phyloP scores from a whole-genome alignment of 2,113 vertebrate species.

The Gadus macrocephalus region DNA sequence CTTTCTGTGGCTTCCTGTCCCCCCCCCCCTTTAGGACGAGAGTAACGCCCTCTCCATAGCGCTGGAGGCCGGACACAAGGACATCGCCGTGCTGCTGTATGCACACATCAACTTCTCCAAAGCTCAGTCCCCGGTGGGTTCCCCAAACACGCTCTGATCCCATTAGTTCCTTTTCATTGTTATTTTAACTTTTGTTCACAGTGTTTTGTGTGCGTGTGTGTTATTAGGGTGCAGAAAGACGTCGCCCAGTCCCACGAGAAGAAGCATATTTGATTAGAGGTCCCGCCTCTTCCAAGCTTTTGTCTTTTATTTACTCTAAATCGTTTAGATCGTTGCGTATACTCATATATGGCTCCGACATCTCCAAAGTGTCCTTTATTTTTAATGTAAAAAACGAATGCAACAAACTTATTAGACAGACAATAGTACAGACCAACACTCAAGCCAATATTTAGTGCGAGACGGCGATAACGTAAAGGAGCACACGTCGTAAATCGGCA shows the following conservation, averaged over 20 bases:
- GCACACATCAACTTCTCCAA: constrained; percentile 97
- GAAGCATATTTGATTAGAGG: constrained; percentile 82
- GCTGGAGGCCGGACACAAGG: constrained; percentile 96
- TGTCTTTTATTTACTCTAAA: constrained; percentile 8
- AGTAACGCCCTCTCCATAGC: constrained; percentile 95
- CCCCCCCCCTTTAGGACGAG: constrained; percentile 77
- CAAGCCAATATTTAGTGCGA: no score
- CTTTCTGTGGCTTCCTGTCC: background rate
- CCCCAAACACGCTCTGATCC: background rate
- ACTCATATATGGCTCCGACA: constrained; percentile 12
- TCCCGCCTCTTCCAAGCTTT: constrained; percentile 33
- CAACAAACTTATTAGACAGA: constrained; percentile 36
- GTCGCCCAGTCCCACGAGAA: constrained; percentile 86
- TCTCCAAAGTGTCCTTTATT: constrained; percentile 51
- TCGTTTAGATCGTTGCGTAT: background rate
- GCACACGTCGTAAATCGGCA: background rate
- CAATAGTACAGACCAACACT: no score
- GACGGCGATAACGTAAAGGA: no score
- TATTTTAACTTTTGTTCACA: background rate
- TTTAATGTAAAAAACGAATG: constrained; percentile 40
- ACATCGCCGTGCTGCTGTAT: constrained; percentile 93
- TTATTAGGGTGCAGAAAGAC: constrained; percentile 84
- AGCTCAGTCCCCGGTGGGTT: constrained; percentile 89
- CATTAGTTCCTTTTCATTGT: background rate
- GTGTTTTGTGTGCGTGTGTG: constrained; percentile 14